A percentile compares a stretch with the other conserved stretches of the same genome.
phyloP scores from a whole-genome alignment of 2,113 vertebrate genomes.

The Ptyas mucosa region DNA sequence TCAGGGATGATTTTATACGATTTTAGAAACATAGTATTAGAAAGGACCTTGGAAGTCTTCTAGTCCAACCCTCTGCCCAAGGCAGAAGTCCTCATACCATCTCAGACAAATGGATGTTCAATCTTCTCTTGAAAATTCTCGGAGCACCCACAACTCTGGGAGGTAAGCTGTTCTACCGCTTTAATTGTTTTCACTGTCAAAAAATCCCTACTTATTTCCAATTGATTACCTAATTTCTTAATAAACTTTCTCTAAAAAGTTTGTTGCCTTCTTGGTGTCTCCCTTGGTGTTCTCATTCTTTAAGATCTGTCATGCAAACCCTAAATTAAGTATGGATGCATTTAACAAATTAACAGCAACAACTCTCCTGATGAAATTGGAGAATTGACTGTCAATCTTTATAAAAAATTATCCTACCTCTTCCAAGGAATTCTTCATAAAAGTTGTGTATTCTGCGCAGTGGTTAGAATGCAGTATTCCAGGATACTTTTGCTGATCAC shows the following conservation, averaged over 20 bases:
- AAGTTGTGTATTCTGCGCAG: neutral
- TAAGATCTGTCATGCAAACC: neutral
- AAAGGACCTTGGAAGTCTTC: neutral
- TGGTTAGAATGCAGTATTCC: too few species aligned
- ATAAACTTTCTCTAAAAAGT: neutral
- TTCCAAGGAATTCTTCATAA: neutral
- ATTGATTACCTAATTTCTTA: neutral
- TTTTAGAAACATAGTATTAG: neutral
- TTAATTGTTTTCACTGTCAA: neutral
- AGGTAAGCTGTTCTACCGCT: neutral
- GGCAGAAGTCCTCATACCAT: neutral
- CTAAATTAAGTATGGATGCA: neutral
- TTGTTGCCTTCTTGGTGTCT: neutral
- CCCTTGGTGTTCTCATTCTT: neutral
- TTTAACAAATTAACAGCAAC: neutral
- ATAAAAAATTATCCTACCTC: neutral
- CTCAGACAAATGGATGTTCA: neutral
- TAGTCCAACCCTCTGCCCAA: neutral
- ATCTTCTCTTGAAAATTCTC: neutral
- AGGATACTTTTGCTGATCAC: too few species aligned
- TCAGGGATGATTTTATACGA: neutral
- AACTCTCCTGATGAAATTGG: neutral
- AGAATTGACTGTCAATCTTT: neutral
- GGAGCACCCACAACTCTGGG: neutral
- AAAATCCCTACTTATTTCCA: neutral